phyloP scores from a whole-genome alignment of 2,888 invertebrate genomes.

The Drosophila mettleri region DNA sequence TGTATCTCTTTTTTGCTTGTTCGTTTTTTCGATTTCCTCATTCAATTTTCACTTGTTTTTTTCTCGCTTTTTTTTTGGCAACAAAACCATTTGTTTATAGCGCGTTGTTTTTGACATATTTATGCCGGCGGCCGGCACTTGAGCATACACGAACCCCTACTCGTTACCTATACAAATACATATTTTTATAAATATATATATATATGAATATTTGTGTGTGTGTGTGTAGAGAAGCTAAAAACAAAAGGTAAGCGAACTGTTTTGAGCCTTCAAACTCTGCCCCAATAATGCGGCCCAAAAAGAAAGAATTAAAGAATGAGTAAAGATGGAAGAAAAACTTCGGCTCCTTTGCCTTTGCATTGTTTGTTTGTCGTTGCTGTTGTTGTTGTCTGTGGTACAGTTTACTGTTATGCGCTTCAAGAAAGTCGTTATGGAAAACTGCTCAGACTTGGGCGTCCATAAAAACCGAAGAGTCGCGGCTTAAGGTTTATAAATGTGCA shows the following conservation, averaged over 20 bases:
- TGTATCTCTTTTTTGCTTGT: constrained; percentile 24
- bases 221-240: constrained; percentile 2
- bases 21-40: constrained; percentile 39
- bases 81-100: constrained; percentile 78
- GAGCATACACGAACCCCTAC: constrained; percentile 37
- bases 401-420: constrained; percentile 55
- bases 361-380: constrained; percentile 26
- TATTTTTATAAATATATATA: not conserved
- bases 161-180: constrained; percentile 8
- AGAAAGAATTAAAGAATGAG: constrained; percentile 9
- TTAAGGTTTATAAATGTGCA: constrained; percentile 15
- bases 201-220: not conserved
- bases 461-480: constrained; percentile 8
- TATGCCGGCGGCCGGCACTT: constrained; percentile 73
- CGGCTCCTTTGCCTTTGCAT: constrained; percentile 11
- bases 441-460: constrained; percentile 33
- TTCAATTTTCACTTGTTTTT: constrained; percentile 60
- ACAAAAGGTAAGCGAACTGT: constrained; percentile 39
- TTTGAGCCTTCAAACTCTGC: constrained; percentile 12
- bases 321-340: constrained; percentile 47
- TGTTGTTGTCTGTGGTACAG: constrained; percentile 72
- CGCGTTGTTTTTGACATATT: constrained; percentile 78
- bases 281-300: constrained; percentile 16
- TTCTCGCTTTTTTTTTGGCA: constrained; percentile 48
- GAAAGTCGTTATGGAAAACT: constrained; percentile 54